phyloP scores from a whole-genome alignment of 2,113 vertebrate genomes.

The Toxotes chatareus region DNA sequence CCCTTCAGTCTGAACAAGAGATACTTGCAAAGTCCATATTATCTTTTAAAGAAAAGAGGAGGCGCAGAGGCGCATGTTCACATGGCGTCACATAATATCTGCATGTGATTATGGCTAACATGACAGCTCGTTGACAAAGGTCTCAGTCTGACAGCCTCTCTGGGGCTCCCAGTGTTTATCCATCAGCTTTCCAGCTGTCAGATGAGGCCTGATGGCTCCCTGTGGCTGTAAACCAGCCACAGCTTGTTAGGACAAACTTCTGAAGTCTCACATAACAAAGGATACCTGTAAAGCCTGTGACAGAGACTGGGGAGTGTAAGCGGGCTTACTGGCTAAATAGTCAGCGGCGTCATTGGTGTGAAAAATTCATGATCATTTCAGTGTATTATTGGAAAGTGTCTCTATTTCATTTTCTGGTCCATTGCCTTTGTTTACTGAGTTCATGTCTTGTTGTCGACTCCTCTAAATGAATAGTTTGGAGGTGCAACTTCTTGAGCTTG shows the following conservation, averaged over 20 bases:
- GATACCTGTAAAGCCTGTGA: neutral
- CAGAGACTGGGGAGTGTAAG: neutral
- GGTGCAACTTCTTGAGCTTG: neutral
- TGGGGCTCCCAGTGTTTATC: neutral
- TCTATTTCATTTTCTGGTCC: slow-evolving; percentile 13
- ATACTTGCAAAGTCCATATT: neutral
- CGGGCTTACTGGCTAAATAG: neutral
- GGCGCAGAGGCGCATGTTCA: neutral
- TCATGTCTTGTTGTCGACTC: slow-evolving; percentile 3
- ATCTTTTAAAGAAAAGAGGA: neutral
- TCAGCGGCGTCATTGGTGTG: neutral
- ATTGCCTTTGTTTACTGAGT: slow-evolving; percentile 7
- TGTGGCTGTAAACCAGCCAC: slow-evolving; percentile 14
- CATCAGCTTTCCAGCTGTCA: slow-evolving; percentile 27
- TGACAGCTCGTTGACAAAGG: slow-evolving; percentile 19
- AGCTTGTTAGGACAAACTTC: slow-evolving; percentile 22
- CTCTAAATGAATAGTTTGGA: neutral
- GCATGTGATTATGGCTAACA: slow-evolving; percentile 15
- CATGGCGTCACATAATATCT: neutral
- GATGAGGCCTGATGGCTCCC: neutral
- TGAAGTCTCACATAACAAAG: neutral
- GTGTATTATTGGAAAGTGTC: slow-evolving; percentile 22
- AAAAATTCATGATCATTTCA: neutral
- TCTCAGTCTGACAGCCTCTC: slow-evolving; percentile 28
- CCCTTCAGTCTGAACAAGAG: neutral